phyloP scores from a whole-genome alignment of 30 jellyfish, hydroid and myxozoan genomes.

The Aurelia aurita region DNA sequence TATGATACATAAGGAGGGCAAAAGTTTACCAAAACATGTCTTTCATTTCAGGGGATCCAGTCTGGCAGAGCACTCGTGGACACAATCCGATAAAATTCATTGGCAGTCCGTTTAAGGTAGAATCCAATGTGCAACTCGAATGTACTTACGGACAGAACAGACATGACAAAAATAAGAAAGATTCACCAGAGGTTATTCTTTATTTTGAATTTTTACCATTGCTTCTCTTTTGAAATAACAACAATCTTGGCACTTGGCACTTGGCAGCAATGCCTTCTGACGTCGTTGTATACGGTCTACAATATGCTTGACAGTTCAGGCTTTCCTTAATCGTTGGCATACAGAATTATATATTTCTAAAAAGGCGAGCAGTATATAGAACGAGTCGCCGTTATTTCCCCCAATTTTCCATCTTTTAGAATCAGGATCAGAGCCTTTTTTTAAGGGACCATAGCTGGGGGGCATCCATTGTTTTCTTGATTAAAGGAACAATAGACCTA shows the following conservation, averaged over 20 bases:
- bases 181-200: conserved; percentile 14
- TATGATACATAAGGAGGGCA: too few relatives aligned
- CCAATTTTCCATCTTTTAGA: too few relatives aligned
- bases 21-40: background rate
- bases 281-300: background rate
- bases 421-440: too few relatives aligned
- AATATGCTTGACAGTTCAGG: background rate
- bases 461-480: too few relatives aligned
- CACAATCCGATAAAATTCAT: conserved; percentile 16
- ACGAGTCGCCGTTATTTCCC: too few relatives aligned
- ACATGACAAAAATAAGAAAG: conserved; percentile 11
- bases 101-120: conserved; percentile 25
- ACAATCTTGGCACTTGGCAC: too few relatives aligned
- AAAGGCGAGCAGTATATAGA: too few relatives aligned
- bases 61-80: conserved; percentile 30
- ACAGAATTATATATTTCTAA: background rate
- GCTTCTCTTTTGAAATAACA: conserved; percentile 3
- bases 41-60: conserved; percentile 14
- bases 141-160: conserved; percentile 28
- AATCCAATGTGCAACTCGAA: conserved; percentile 24
- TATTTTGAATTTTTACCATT: conserved; percentile 9
- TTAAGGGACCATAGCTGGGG: too few relatives aligned
- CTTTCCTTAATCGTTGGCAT: background rate
- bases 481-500: too few relatives aligned
- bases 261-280: too few relatives aligned